A percentile compares a stretch with the other conserved stretches of the same genome.
phyloP scores from a whole-genome alignment of 2,888 invertebrate genomes.

The Hydroisotoma schaefferi region DNA sequence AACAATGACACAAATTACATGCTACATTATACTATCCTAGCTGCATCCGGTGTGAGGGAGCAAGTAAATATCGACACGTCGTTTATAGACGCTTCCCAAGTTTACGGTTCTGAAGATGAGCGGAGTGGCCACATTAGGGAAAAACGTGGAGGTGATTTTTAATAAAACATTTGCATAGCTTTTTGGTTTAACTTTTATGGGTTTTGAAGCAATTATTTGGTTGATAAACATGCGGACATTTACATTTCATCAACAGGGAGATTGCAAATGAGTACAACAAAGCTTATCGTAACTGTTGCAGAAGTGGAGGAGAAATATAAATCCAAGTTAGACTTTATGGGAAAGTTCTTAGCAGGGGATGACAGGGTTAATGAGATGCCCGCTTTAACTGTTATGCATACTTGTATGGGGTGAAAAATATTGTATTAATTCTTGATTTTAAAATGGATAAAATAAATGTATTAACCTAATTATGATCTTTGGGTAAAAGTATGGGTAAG shows the following conservation, averaged over 20 bases:
- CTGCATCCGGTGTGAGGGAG: constrained; percentile 41
- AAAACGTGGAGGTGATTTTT: constrained; percentile 12
- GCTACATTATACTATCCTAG: constrained; percentile 8
- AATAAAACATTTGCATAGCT: not conserved
- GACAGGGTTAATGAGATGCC: constrained; percentile 49
- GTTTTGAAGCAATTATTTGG: not conserved
- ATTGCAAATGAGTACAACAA: constrained; percentile 22
- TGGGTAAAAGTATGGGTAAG: constrained; percentile 21
- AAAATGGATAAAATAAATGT: not conserved
- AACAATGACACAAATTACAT: not conserved
- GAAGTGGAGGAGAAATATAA: constrained; percentile 33
- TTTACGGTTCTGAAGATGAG: constrained; percentile 45
- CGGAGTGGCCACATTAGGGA: constrained; percentile 39
- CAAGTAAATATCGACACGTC: constrained; percentile 47
- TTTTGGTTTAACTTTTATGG: not conserved
- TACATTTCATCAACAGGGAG: constrained; percentile 26
- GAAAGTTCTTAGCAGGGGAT: constrained; percentile 47
- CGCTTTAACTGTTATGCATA: constrained; percentile 45
- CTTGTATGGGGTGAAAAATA: constrained; percentile 19
- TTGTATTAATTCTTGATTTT: not conserved
- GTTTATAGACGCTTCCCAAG: constrained; percentile 45
- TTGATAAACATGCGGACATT: not conserved
- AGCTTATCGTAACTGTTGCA: constrained; percentile 40
- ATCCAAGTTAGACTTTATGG: constrained; percentile 44
- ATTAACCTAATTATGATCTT: not conserved